Evolutionary conservation across 2,888 invertebrate species (phyloP), one percentile per base, ranked within the genome.

Genomic region (Chesias legatella): DNA sequence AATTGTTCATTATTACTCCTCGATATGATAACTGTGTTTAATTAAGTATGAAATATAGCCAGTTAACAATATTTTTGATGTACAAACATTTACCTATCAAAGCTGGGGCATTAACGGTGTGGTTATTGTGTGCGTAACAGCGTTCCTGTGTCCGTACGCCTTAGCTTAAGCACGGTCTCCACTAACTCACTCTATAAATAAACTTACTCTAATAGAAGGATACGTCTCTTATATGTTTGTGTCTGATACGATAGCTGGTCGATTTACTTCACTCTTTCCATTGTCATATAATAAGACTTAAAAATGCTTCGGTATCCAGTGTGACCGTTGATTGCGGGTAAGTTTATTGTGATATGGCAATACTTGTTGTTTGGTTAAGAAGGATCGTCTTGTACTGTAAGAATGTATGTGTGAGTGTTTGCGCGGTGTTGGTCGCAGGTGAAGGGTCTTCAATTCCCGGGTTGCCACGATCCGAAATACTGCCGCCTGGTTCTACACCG

Each of bases 401-500:
- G 59, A 24, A 42, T 60, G 57, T 58, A 31, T 60, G 61, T 63
- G 51, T 63, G 66, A 60, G 60, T 60, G 66, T 64, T 62, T 60
- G 63, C 59, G 64, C 63, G 67, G 67, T 74, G 74, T 82, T 89
- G 88, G 84, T 84, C 84, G 86, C 93, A 97, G 96, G 95, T 96
- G 91, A 97, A 97, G 92, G 96, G 97, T 89, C 92, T 96, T 89
- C 95, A 94, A 93, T 96, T 97, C 90, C 96, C 96, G 86, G 97
- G 97, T 90, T 95, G 95, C 91, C 95, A 96, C 90, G 96, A 96
- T 92, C 94, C 95, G 84, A 93, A 93, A 90, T 96, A 96, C 92
- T 96, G 96, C 92, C 95, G 96, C 85, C 95, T 96, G 92, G 95
- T 98, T 88, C 92, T 97, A 90, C 97, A 98, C 89, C 94, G 98